These are phyloP conservation scores for Beris chalybata DNA, from an alignment of 2,888 invertebrate genomes.

Conservation along the genomic window DNA sequence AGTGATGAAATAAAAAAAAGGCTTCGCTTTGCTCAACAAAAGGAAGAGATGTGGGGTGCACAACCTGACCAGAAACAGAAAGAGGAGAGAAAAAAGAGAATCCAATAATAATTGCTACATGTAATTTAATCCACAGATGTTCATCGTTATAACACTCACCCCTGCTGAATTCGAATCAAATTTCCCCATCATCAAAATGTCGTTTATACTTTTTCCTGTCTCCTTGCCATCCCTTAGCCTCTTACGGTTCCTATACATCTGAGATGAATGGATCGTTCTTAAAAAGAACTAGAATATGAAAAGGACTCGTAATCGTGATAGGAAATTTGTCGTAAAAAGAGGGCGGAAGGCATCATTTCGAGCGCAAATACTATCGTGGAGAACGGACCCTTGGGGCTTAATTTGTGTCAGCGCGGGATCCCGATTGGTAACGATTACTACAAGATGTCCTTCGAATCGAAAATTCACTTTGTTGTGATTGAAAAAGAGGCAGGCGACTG, in stretches of 20 bases:
- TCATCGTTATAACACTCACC: constrained; percentile 50
- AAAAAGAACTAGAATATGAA: constrained; percentile 38
- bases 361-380: constrained; percentile 38
- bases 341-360: constrained; percentile 28
- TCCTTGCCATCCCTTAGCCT: constrained; percentile 20
- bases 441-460: constrained; percentile 38
- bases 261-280: neutral
- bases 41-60: neutral
- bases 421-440: constrained; percentile 28
- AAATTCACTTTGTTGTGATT: constrained; percentile 40
- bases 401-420: constrained; percentile 53
- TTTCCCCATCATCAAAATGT: constrained; percentile 55
- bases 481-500: constrained; percentile 26
- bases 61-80: neutral
- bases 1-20: constrained; percentile 8
- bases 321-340: constrained; percentile 55
- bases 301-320: constrained; percentile 47
- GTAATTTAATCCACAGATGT: constrained; percentile 59
- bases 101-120: constrained; percentile 46
- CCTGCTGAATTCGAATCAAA: constrained; percentile 51
- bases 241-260: constrained; percentile 3
- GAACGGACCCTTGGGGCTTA: constrained; percentile 56
- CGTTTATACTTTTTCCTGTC: constrained; percentile 45
- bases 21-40: neutral
- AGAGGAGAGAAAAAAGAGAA: constrained; percentile 37